A percentile compares a stretch with the other conserved stretches of the same genome.
These are phyloP conservation scores for Copidosoma floridanum DNA, from an alignment of 1,140 invertebrate genomes.

Conservation along the genomic window DNA sequence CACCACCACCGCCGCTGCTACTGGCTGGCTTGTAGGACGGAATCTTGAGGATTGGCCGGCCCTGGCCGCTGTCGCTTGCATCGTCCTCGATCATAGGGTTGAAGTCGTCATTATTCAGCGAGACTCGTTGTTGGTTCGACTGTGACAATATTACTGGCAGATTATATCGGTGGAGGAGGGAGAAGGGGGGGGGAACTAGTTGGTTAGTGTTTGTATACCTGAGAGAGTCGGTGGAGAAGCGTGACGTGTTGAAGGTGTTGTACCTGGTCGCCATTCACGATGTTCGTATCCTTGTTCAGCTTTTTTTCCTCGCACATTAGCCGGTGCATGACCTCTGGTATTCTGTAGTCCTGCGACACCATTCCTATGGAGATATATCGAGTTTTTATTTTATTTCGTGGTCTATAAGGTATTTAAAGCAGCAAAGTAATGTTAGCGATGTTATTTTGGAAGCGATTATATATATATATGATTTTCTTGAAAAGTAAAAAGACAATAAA, in stretches of 20 bases:
- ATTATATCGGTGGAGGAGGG: too few species aligned
- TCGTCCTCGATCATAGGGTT: conserved; percentile 56
- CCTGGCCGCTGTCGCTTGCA: conserved; percentile 57
- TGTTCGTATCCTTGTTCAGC: conserved; percentile 52
- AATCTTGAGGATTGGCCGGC: conserved; percentile 82
- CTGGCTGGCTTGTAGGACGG: conserved; percentile 83
- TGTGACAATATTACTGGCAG: too few species aligned
- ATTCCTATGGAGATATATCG: conserved; percentile 34
- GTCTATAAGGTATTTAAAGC: not conserved
- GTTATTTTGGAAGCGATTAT: not conserved
- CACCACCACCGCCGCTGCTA: conserved; percentile 15
- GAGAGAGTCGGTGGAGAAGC: conserved; percentile 37
- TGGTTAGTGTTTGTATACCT: conserved; percentile 22
- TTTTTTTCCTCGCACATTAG: conserved; percentile 61
- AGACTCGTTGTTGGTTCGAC: conserved; percentile 43
- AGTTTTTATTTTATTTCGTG: not conserved
- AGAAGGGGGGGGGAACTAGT: too few species aligned
- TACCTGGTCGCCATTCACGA: conserved; percentile 48
- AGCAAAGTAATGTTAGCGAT: not conserved
- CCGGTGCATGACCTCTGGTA: conserved; percentile 64
- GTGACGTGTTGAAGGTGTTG: conserved; percentile 39
- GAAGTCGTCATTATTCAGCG: conserved; percentile 54
- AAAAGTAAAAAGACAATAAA: not conserved
- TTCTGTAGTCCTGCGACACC: conserved; percentile 51
- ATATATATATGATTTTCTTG: not conserved